These are phyloP conservation scores for Eupithecia abbreviata DNA, from an alignment of 2,888 invertebrate species.

Conservation along the genomic window DNA sequence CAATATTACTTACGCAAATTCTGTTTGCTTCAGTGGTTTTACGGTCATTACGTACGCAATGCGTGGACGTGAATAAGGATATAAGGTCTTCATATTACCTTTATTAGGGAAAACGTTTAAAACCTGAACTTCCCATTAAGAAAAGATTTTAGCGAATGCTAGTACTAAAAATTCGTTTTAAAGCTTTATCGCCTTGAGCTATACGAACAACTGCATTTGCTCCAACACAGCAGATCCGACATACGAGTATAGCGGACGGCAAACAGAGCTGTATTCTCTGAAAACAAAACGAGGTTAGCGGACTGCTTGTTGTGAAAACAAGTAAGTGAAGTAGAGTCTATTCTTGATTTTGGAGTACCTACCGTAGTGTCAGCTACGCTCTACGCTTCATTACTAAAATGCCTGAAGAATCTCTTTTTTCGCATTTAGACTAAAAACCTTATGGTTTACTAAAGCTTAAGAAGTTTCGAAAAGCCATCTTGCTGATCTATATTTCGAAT, in stretches of 20 bases:
- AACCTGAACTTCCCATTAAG: background rate
- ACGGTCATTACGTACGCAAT: constrained; percentile 33
- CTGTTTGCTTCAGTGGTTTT: constrained; percentile 45
- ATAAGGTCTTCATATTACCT: background rate
- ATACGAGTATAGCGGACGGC: background rate
- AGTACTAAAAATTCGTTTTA: background rate
- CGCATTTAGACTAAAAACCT: background rate
- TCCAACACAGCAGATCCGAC: background rate
- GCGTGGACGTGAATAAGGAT: constrained; percentile 29
- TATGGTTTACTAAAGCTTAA: background rate
- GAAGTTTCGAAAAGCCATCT: background rate
- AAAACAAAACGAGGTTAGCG: background rate
- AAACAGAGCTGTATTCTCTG: background rate
- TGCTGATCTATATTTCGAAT: background rate
- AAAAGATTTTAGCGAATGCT: background rate
- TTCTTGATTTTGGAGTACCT: background rate
- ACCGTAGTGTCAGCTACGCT: background rate
- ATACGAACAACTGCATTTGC: background rate
- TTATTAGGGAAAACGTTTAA: background rate
- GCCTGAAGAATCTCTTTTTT: background rate
- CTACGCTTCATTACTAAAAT: background rate
- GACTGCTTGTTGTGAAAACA: background rate
- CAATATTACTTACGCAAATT: constrained; percentile 50
- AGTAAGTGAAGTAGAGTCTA: background rate
- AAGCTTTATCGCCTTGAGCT: background rate